Conservation (phyloP, 1,140 invertebrate species). For the Microplitis demolitor region DNA sequence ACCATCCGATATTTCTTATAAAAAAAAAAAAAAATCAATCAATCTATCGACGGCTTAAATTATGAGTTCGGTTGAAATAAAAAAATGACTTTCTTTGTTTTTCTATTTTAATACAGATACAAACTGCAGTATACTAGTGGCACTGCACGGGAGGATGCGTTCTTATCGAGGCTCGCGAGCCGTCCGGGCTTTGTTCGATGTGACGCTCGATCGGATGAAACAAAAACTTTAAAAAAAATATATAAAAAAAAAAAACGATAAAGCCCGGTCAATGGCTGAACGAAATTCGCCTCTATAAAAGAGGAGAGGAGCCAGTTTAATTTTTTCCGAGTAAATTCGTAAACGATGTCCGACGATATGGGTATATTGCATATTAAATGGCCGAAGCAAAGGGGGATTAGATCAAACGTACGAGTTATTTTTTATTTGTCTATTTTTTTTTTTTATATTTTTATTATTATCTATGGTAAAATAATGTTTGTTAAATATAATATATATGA, state of each 20-base stretch:
- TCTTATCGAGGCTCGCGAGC: slow-evolving; percentile 21
- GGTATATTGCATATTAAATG: slow-evolving; percentile 49
- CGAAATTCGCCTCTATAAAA: slow-evolving; percentile 45
- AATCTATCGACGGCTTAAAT: too few relatives aligned
- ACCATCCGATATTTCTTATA: too few relatives aligned
- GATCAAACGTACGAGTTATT: slow-evolving; percentile 38
- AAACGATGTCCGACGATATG: slow-evolving; percentile 45
- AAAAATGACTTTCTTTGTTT: not conserved
- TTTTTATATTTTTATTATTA: slow-evolving; percentile 40
- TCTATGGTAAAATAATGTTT: slow-evolving; percentile 20
- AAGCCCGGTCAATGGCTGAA: slow-evolving; percentile 50
- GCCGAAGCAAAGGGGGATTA: slow-evolving; percentile 47
- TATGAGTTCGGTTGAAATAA: not conserved
- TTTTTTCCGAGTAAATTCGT: slow-evolving; percentile 52
- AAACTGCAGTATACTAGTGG: not conserved
- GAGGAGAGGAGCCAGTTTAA: slow-evolving; percentile 35
- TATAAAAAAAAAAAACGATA: slow-evolving; percentile 35
- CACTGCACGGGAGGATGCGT: slow-evolving; percentile 4
- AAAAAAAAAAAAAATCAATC: too few relatives aligned
- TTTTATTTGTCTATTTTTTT: slow-evolving; percentile 38
- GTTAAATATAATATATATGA: too few relatives aligned
- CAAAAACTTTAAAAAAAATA: too few relatives aligned
- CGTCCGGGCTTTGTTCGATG: slow-evolving; percentile 24
- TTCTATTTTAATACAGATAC: not conserved
- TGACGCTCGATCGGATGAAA: slow-evolving; percentile 28